These are phyloP conservation scores for Drosophila trapezifrons DNA, from an alignment of 1,140 invertebrate genomes.

Conservation along the genomic window DNA sequence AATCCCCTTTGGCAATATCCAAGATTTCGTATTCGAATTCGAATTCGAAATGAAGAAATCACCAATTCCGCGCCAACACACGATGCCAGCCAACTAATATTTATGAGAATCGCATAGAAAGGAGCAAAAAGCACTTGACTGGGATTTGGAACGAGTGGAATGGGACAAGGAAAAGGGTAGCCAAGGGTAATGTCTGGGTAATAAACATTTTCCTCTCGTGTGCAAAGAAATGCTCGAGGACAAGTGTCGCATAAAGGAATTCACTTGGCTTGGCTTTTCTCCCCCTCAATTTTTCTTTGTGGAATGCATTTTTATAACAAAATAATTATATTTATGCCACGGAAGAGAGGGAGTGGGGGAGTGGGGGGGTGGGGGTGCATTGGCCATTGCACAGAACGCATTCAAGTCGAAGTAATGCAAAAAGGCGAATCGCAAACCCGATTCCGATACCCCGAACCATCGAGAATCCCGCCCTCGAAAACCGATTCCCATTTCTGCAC, in stretches of 20 bases:
- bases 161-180: neutral
- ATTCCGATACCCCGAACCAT: constrained; percentile 6
- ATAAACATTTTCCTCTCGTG: constrained; percentile 44
- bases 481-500: constrained; percentile 35
- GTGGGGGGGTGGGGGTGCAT: constrained; percentile 11
- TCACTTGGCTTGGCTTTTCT: neutral
- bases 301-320: constrained; percentile 77
- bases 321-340: constrained; percentile 79
- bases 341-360: neutral
- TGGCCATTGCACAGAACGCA: constrained; percentile 54
- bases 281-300: constrained; percentile 20
- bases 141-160: neutral
- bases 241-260: constrained; percentile 49
- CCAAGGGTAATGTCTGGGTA: constrained; percentile 32
- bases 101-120: constrained; percentile 39
- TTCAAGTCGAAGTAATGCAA: constrained; percentile 72
- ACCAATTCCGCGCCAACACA: neutral
- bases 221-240: constrained; percentile 37
- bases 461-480: constrained; percentile 22
- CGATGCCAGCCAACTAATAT: constrained; percentile 18
- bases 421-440: constrained; percentile 35
- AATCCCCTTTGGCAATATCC: neutral
- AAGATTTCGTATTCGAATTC: neutral
- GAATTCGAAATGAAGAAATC: neutral
- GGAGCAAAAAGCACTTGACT: constrained; percentile 32